Conservation (phyloP, 2,113 vertebrate genomes). For the Myotis lucifugus region DNA sequence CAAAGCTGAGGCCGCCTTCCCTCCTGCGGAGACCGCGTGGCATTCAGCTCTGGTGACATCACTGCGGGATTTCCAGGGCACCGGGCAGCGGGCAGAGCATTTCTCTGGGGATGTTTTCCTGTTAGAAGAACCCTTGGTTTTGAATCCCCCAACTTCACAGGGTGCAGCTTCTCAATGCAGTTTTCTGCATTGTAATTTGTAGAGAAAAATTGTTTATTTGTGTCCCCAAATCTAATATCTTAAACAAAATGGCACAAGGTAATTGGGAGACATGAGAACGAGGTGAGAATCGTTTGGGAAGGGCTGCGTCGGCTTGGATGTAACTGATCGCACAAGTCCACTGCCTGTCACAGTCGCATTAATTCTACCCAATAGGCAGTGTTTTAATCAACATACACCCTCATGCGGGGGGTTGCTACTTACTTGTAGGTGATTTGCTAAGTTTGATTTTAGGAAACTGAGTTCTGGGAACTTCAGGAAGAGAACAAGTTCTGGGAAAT, state of each 20-base stretch:
- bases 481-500: background rate
- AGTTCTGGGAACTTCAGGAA: background rate
- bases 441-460: background rate
- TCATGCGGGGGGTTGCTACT: background rate
- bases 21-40: background rate
- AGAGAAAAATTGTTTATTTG: background rate
- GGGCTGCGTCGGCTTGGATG: too few relatives aligned
- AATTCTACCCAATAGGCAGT: background rate
- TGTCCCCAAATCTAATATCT: background rate
- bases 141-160: background rate
- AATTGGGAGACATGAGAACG: background rate
- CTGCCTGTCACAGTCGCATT: background rate
- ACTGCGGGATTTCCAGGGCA: background rate
- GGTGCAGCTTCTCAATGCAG: background rate
- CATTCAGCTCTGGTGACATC: background rate
- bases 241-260: background rate
- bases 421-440: background rate
- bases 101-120: background rate
- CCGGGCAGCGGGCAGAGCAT: rapidly evolving
- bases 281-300: background rate
- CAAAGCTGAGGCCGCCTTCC: background rate
- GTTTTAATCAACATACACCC: background rate
- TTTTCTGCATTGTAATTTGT: background rate
- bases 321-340: background rate
- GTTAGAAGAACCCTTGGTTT: background rate